Conservation (phyloP, 2,888 invertebrate species). For the Euproctis similis region DNA sequence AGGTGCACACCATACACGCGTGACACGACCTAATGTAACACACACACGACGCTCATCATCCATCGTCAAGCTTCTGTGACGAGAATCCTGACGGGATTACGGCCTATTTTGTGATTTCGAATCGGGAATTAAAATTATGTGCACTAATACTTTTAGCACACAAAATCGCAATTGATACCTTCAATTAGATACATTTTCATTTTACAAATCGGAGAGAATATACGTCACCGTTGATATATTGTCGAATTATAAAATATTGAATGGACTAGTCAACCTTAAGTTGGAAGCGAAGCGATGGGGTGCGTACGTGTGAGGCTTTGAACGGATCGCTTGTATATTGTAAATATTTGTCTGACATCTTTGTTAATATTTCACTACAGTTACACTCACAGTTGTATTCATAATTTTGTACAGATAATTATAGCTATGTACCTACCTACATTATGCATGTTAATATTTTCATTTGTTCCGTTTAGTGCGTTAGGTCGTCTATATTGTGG, state of each 20-base stretch:
- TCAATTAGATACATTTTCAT: no score
- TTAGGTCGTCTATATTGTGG: constrained; percentile 11
- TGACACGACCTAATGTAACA: neutral
- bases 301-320: constrained; percentile 6
- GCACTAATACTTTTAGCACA: no score
- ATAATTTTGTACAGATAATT: constrained; percentile 44
- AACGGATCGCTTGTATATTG: constrained; percentile 35
- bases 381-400: constrained; percentile 16
- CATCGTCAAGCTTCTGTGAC: no score
- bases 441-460: constrained; percentile 43
- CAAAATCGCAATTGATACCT: no score
- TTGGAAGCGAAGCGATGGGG: constrained; percentile 14
- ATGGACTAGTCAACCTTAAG: no score
- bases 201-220: no score
- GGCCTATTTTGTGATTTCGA: no score
- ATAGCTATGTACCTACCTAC: constrained; percentile 24
- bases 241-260: no score
- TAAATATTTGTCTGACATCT: constrained; percentile 46
- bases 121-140: no score
- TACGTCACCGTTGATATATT: no score
- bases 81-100: no score
- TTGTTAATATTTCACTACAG: constrained; percentile 35
- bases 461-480: constrained; percentile 23
- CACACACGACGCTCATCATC: neutral
- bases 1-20: constrained; percentile 55